Base-by-base conservation (phyloP, 2,888 invertebrate genomes). In the Amiota communis region DNA sequence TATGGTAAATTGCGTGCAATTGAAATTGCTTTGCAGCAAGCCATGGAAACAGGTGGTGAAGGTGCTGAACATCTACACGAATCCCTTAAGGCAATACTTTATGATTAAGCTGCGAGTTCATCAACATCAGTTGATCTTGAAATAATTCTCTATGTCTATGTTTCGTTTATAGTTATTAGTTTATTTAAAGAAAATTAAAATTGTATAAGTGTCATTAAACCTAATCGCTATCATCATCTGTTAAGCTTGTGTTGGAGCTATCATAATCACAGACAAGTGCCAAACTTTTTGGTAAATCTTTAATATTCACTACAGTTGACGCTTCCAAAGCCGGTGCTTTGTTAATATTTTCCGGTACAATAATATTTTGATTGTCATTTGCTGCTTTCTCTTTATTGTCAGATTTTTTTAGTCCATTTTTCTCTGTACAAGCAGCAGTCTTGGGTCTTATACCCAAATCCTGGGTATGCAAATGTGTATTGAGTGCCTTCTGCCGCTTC, bases 401-500 rank as follows among this genome's bases (percentile, higher is more conserved):
- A 8, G 59, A 36, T 4, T 23, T 49, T 15, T 11, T 65, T 65
- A 11, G 46, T n/a, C 15, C 53, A 12, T 64, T 13, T 8, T 15
- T 48, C 11, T 8, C 48, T 49, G 17, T 15, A 17, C n/a, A 13
- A n/a, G 6, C 49, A 6, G 53, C 46, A 13, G 61, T 73, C 53
- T 82, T 87, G 6, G 86, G 84, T 67, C 82, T 87, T 1, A 90
- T 90, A 8, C 90, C 90, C 72, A 90, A 76, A 75, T 87, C 86
- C 47, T 79, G 83, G 2, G 82, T 70, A 67, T 83, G 84, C 12
- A 90, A 74, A 51, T 87, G 87, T 1, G 75, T 74, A 67, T 76
- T 91, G 0, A 92, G 82, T 0, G 91, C 90, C 78, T 92, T 92
- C 78, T 92, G 92, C 69, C 91, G 91, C 79, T 92, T 92, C 0